These are phyloP conservation scores for Amphibalanus amphitrite DNA, from an alignment of 1,140 invertebrate species.

Conservation along the genomic window DNA sequence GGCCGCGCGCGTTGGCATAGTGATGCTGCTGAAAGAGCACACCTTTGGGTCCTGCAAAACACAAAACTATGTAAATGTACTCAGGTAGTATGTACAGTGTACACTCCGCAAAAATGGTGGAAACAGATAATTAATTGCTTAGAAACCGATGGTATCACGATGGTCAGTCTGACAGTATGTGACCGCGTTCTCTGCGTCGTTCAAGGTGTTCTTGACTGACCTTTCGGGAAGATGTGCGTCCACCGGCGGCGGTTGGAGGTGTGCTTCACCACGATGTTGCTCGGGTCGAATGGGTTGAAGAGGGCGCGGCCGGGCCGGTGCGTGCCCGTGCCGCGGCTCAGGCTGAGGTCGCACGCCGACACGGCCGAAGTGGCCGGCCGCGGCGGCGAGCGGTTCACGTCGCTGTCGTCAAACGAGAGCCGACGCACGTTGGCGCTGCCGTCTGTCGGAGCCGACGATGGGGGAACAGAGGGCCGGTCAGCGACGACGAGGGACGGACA, in stretches of 20 bases:
- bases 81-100: no score
- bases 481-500: no score
- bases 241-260: conserved; percentile 90
- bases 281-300: conserved; percentile 93
- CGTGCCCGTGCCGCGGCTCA: neutral
- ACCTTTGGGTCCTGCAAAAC: conserved; percentile 51
- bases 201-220: conserved; percentile 26
- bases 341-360: neutral
- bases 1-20: conserved; percentile 33
- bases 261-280: conserved; percentile 86
- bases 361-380: neutral
- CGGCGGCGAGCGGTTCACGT: neutral
- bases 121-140: conserved; percentile 12
- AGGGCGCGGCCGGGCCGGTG: conserved; percentile 21
- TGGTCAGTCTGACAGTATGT: no score
- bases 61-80: conserved; percentile 1
- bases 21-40: conserved; percentile 83
- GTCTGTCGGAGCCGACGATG: no score
- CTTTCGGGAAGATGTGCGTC: conserved; percentile 98
- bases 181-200: no score
- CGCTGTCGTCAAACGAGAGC: neutral
- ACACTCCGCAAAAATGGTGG: no score
- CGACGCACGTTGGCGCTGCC: neutral
- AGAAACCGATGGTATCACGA: no score
- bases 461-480: no score